Base-by-base conservation (phyloP, 2,113 vertebrate genomes). In the Antennarius striatus region DNA sequence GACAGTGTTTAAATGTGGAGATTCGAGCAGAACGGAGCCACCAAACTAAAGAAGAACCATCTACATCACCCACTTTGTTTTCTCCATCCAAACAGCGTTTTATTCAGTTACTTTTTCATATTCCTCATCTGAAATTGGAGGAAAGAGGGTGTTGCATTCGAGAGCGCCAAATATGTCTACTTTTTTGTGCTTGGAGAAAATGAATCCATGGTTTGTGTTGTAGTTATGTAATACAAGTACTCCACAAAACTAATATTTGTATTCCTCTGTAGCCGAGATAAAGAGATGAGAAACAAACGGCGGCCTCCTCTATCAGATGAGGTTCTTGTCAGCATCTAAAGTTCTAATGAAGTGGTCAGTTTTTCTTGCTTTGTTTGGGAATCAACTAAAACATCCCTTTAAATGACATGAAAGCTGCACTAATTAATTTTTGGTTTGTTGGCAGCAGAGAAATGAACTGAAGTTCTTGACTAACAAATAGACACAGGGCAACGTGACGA, bases 1-100 rank as follows among this genome's bases (percentile, higher is more conserved):
- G 92, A 88, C 87, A 89, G 83, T 72, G 64, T 80, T 79, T 65
- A 54, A 91, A 45, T 80, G 78, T 69, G 59, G 53, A 81, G 81
- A 68, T 71, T 73, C 80, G 81, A 82, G 90, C 86, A 76, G 80
- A 79, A 89, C 88, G 81, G 56, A 22, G 85, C 92, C 88, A 86
- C 75, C 77, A 86, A 70, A 79, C 74, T 58, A 14, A 86, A 75
- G 62, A 47, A 39, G 64, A 68, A 86, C 84, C 72, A 88, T 85
- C 89, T n/a, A 39, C 80, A 52, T 63, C 72, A 82, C 82, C 40
- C 40, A 77, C 15, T 43, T 8, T 43, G 10, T 43, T 11, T 43
- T 12, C 42, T 43, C 11, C 11, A 43, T 43, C 42, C 42, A 43
- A 12, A 43, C 42, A 9, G 3, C 42, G 42, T 43, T 43, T 43